phyloP scores from a whole-genome alignment of 2,888 invertebrate species.

The Xanthorhoe spadicearia region DNA sequence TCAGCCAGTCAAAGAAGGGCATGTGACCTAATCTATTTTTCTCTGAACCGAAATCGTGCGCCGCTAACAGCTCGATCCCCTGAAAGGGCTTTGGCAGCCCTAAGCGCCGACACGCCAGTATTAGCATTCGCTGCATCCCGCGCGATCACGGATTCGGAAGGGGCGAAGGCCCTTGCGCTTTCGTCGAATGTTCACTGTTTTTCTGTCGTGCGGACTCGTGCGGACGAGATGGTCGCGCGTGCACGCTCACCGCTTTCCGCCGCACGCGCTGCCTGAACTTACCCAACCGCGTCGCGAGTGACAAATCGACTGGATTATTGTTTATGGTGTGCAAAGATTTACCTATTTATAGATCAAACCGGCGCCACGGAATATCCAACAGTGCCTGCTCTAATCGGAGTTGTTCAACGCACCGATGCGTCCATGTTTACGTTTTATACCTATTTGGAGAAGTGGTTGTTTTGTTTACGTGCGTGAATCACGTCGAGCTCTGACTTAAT shows the following conservation, averaged over 20 bases:
- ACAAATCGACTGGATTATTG: slow-evolving; percentile 73
- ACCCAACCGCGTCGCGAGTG: slow-evolving; percentile 57
- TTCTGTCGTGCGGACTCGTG: slow-evolving; percentile 78
- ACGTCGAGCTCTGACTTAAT: slow-evolving; percentile 64
- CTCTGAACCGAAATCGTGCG: slow-evolving; percentile 23
- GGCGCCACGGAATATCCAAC: slow-evolving; percentile 20
- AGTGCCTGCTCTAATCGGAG: slow-evolving; percentile 58
- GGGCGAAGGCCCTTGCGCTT: slow-evolving; percentile 79
- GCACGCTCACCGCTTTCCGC: slow-evolving; percentile 64
- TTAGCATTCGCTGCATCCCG: slow-evolving; percentile 81
- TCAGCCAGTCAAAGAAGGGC: slow-evolving; percentile 29
- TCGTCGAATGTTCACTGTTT: slow-evolving; percentile 65
- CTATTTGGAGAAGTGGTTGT: slow-evolving; percentile 64
- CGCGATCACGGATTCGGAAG: slow-evolving; percentile 81
- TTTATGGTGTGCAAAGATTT: slow-evolving; percentile 71
- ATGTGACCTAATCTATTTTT: slow-evolving; percentile 32
- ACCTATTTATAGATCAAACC: slow-evolving; percentile 64
- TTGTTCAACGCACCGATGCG: slow-evolving; percentile 63
- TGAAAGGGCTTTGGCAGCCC: slow-evolving; percentile 51
- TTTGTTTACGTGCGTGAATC: slow-evolving; percentile 78
- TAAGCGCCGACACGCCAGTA: slow-evolving; percentile 49
- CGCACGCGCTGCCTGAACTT: slow-evolving; percentile 59
- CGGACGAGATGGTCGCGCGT: slow-evolving; percentile 76
- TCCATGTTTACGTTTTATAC: slow-evolving; percentile 72
- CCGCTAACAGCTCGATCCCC: slow-evolving; percentile 13